These are phyloP conservation scores for Bombyx mandarina DNA, from an alignment of 1,140 invertebrate species.

Conservation along the genomic window DNA sequence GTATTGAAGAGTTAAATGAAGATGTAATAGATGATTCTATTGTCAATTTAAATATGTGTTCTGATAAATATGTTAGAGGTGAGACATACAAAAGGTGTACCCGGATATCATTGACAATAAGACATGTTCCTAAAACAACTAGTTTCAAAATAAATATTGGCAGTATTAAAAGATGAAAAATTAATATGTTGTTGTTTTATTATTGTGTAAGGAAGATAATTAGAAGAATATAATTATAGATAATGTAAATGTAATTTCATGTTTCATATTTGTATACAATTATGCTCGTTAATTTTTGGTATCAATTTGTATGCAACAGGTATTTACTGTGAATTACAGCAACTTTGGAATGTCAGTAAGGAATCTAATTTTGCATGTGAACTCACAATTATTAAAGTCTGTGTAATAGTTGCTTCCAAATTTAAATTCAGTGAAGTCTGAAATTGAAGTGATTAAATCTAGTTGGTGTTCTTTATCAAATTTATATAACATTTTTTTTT, in stretches of 20 bases:
- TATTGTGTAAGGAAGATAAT: too few species aligned
- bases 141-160: conserved; percentile 77
- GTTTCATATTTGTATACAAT: too few species aligned
- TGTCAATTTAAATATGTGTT: conserved; percentile 78
- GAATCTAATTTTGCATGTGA: too few species aligned
- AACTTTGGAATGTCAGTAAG: too few species aligned
- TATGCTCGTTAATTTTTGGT: too few species aligned
- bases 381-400: too few species aligned
- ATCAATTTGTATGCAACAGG: too few species aligned
- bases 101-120: conserved; percentile 92
- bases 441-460: conserved; percentile 20
- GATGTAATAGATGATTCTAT: conserved; percentile 80
- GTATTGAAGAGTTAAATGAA: conserved; percentile 82
- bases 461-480: conserved; percentile 30
- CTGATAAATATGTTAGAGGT: conserved; percentile 68
- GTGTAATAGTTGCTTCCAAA: too few species aligned
- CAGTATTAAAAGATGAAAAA: conserved; percentile 71
- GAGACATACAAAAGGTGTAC: conserved; percentile 76
- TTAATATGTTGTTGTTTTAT: conserved; percentile 17
- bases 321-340: too few species aligned
- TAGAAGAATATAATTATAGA: too few species aligned
- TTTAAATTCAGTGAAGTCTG: too few species aligned
- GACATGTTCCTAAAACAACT: conserved; percentile 90
- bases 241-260: too few species aligned
- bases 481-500: conserved; percentile 8